Conservation (phyloP, 2,797 vertebrate genomes). For the Mus minutoides region DNA sequence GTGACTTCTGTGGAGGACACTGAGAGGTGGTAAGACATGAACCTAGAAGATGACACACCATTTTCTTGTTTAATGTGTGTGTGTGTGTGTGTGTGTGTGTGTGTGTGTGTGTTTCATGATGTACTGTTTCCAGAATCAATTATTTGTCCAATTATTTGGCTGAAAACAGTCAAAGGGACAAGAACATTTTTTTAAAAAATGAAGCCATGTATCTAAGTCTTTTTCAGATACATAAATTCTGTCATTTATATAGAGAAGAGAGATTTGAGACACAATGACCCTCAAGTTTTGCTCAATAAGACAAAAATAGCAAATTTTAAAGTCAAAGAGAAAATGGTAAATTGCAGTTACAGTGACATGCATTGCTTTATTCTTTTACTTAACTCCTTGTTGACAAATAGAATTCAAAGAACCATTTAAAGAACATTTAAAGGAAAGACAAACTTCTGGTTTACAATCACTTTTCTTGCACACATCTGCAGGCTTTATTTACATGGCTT, state of each 20-base stretch:
- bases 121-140: background rate
- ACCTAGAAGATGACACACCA: background rate
- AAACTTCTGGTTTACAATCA: background rate
- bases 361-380: conserved; percentile 19
- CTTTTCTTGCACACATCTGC: background rate
- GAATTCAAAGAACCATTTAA: background rate
- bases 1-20: background rate
- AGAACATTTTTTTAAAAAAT: background rate
- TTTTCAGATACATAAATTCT: conserved; percentile 29
- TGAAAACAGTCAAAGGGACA: conserved; percentile 19
- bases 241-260: conserved; percentile 37
- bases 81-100: no score
- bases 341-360: background rate
- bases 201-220: conserved; percentile 43
- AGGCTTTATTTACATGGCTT: conserved; percentile 20
- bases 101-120: background rate
- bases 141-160: conserved; percentile 16
- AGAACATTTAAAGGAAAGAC: background rate
- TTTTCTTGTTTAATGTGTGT: background rate
- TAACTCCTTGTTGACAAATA: conserved; percentile 38
- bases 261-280: background rate
- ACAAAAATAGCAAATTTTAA: conserved; percentile 21
- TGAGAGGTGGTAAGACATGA: background rate
- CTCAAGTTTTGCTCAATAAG: background rate
- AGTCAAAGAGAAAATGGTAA: conserved; percentile 36